Percentiles rank a stretch among this genome's conserved stretches.
These are phyloP conservation scores for Psilanteris sp. DNA, from an alignment of 1,140 invertebrate genomes.

Conservation along the genomic window DNA sequence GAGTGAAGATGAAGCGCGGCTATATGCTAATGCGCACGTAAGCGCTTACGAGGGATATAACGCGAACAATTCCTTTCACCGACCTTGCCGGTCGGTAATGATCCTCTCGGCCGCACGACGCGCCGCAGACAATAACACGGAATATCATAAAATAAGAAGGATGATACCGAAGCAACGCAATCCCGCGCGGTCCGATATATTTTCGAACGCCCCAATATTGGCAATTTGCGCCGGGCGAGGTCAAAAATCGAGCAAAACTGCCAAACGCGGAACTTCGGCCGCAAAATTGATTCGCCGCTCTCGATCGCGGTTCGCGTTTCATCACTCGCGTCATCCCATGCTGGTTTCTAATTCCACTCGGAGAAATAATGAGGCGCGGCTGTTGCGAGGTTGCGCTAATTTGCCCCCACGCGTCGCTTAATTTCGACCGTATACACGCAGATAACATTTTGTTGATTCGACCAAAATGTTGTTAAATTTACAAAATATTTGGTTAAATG, in stretches of 20 bases:
- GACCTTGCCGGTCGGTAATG: conserved; percentile 75
- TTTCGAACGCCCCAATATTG: conserved; percentile 33
- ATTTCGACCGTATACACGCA: too few relatives aligned
- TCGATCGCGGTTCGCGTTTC: too few relatives aligned
- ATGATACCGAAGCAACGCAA: conserved; percentile 49
- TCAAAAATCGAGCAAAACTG: conserved; percentile 16
- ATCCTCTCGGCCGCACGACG: conserved; percentile 68
- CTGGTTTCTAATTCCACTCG: too few relatives aligned
- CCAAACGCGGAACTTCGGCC: too few relatives aligned
- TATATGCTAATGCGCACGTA: conserved; percentile 58
- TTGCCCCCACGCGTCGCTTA: too few relatives aligned
- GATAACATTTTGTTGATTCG: too few relatives aligned
- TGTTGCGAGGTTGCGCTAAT: too few relatives aligned
- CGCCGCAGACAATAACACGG: conserved; percentile 63
- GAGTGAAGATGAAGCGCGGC: conserved; percentile 48
- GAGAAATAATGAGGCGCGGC: too few relatives aligned
- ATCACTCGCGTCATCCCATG: too few relatives aligned
- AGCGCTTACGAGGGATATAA: conserved; percentile 56
- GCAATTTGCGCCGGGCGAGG: conserved; percentile 30
- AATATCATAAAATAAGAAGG: conserved; percentile 38
- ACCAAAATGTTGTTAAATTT: too few relatives aligned
- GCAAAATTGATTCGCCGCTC: too few relatives aligned
- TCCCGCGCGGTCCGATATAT: conserved; percentile 38
- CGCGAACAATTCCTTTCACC: conserved; percentile 75
- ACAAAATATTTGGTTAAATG: too few relatives aligned